Base-by-base conservation (phyloP, 2,888 invertebrate species). In the Linnaemya vulpina region DNA sequence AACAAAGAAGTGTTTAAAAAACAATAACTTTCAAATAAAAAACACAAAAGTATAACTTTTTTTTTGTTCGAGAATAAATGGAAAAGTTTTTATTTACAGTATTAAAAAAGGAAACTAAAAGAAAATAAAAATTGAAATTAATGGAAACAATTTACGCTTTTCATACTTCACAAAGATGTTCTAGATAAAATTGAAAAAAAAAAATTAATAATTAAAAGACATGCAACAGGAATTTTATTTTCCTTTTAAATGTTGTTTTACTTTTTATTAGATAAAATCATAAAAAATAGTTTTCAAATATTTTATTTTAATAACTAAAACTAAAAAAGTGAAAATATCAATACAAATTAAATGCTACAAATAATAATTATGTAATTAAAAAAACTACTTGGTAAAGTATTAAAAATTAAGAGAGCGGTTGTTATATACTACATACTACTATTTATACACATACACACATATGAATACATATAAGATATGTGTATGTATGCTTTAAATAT, bases 51-150 rank as follows among this genome's bases (percentile, higher is more conserved):
- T 46, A 43, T 43, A 67, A 30, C 62, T 76, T 17, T 68, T 68
- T 51, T 49, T 60, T 73, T 58, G 46, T 51, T 77, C 81, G 13
- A 78, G 74, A 82, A 74, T 74, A 58, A 76, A 73, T 55, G 55
- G 63, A 84, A 78, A 77, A 51, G 60, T 15, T 67, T 85, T 85
- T 78, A 78, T 74, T 85, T 82, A 78, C 67, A 77, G 51, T 43
- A 80, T 43, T 60, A 73, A 79, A 73, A 75, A 74, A 62, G 22
- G 70, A 49, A 79, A 79, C 40, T 22, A 76, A n/a, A 82, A 51
- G 51, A 70, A 71, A 79, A 13, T 40, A 43, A 68, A 62, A 71
- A 71, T 5, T 22, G n/a, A n/a, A n/a, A n/a, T n/a, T 22, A 11
- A 43, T 20, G 40, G 58, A 71, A 71, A 40, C n/a, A 49, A n/a